phyloP scores from a whole-genome alignment of 1,140 invertebrate species.

The Cydia strobilella region DNA sequence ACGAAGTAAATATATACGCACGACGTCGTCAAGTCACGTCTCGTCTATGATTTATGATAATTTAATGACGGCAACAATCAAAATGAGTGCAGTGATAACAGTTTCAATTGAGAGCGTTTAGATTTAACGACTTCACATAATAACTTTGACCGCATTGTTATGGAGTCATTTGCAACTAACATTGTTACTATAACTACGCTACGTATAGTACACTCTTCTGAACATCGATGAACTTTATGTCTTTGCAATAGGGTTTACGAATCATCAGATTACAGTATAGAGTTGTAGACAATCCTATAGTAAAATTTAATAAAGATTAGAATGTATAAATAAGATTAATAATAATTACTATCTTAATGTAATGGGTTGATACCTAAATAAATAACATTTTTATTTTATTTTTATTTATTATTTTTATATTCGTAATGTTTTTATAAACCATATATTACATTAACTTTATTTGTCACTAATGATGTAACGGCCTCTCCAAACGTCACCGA shows the following conservation, averaged over 20 bases:
- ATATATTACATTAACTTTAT: too few species aligned
- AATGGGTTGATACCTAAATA: too few species aligned
- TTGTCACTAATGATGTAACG: too few species aligned
- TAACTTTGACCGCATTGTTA: conserved; percentile 13
- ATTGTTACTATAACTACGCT: background rate
- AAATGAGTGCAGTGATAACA: conserved; percentile 20
- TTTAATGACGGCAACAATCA: background rate
- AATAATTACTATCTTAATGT: too few species aligned
- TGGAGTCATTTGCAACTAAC: conserved; percentile 3
- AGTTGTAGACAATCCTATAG: too few species aligned
- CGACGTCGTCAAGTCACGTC: background rate
- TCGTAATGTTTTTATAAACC: too few species aligned
- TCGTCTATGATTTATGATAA: background rate
- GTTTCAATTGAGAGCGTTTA: conserved; percentile 13
- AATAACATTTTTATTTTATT: too few species aligned
- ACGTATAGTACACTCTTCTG: background rate
- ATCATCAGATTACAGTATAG: too few species aligned
- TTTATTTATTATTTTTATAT: too few species aligned
- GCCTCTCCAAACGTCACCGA: too few species aligned
- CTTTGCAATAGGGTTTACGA: background rate
- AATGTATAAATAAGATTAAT: too few species aligned
- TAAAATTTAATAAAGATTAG: too few species aligned
- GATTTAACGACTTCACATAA: background rate
- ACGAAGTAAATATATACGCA: background rate
- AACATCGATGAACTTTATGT: background rate